Evolutionary conservation across 37 sponge, comb jelly and placozoan genomes (phyloP).

Genomic region (Hormiphora californensis): DNA sequence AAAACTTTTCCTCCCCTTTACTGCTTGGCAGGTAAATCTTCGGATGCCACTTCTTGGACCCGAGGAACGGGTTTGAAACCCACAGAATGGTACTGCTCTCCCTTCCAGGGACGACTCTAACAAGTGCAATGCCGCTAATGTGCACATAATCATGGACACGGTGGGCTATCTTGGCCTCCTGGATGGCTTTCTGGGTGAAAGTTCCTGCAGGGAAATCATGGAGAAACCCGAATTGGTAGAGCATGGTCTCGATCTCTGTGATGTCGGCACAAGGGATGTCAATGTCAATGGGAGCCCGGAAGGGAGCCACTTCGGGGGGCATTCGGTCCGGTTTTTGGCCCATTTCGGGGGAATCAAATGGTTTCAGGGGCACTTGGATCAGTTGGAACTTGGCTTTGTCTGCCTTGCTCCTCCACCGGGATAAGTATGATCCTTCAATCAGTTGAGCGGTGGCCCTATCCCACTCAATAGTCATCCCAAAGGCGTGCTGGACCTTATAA

Average conservation of each 20-base stretch:
- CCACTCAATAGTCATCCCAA: constrained; percentile 31
- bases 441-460: constrained; percentile 38
- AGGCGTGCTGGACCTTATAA: constrained; percentile 20
- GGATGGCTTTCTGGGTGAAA: background rate
- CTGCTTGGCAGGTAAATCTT: constrained; percentile 22
- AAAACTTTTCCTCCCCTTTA: constrained; percentile 24
- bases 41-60: constrained; percentile 48
- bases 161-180: background rate
- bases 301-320: constrained; percentile 2
- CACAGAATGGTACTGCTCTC: background rate
- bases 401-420: constrained; percentile 7
- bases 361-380: background rate
- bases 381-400: constrained; percentile 18
- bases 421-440: background rate
- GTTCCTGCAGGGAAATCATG: constrained; percentile 23
- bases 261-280: background rate
- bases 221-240: constrained; percentile 47
- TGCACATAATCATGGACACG: constrained; percentile 13
- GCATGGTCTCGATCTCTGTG: background rate
- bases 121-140: background rate
- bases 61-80: constrained; percentile 43
- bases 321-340: background rate
- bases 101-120: background rate
- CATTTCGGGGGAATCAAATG: constrained; percentile 30
- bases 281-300: constrained; percentile 42